These are phyloP conservation scores for Cephus sareptanus DNA, from an alignment of 2,888 invertebrate species.

Conservation along the genomic window DNA sequence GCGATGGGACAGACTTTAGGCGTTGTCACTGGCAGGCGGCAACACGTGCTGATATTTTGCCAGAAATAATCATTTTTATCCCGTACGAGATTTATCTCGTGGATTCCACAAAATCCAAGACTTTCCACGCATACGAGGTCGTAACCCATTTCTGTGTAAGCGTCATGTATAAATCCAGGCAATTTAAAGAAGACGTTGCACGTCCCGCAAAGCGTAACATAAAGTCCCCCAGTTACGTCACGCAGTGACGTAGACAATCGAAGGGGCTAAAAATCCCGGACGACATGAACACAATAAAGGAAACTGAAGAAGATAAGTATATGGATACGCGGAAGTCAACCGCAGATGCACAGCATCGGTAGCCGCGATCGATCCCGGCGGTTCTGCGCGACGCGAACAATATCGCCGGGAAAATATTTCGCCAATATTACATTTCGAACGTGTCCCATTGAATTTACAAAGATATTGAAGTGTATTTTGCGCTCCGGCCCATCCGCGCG, in stretches of 20 bases:
- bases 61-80: background rate
- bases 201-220: background rate
- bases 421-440: conserved; percentile 46
- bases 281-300: background rate
- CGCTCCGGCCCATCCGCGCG: conserved; percentile 16
- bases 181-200: background rate
- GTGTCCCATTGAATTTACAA: conserved; percentile 54
- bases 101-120: background rate
- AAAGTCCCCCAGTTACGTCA: background rate
- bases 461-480: conserved; percentile 37
- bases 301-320: background rate
- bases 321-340: background rate
- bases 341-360: background rate
- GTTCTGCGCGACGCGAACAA: conserved; percentile 34
- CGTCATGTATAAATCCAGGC: background rate
- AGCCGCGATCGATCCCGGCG: background rate
- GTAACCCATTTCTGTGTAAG: background rate
- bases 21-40: background rate
- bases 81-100: background rate
- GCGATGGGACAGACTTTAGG: background rate
- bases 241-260: background rate
- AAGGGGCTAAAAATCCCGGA: background rate
- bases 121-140: background rate
- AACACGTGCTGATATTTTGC: background rate
- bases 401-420: conserved; percentile 38